Evolutionary conservation across 30 jellyfish, hydroid and myxozoan genomes (phyloP), one percentile per base, ranked within the genome.

Genomic region (Mastigias papua): DNA sequence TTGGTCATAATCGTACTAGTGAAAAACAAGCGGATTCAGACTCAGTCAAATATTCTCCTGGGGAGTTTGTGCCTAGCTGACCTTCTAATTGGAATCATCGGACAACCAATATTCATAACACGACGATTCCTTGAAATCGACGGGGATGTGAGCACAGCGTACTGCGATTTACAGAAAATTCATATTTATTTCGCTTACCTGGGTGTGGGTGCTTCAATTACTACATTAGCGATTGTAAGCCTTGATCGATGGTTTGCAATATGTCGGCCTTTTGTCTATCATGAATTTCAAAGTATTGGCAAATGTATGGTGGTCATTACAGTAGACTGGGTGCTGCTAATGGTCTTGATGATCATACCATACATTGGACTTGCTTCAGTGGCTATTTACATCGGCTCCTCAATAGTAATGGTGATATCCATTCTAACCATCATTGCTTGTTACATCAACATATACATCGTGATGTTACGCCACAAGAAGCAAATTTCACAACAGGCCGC

Each of bases 201-300:
- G 23, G 63, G 90, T 83, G 93, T 86, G 16, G 92, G 97, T 20
- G 73, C 87, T 26, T 91, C 97, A 0, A 48, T 91, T 13, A 58
- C 89, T 22, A 91, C 91, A 34, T 79, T 91, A 73, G 87, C 94
- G 20, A 54, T 91, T 6, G 85, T 91, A 62, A 81, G 96, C 29
- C 46, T 76, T 20, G 97, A 91, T 75, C 78, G 97, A 2, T 91
- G 91, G 89, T 48, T 84, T 32, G 97, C 97, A 0, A 91, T 91
- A 15, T 91, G 91, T 50, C 87, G 78, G 28, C 93, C 97, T 22
- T 91, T 91, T 57, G 19, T 46, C 17, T 91, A 91, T 35, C 69
- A 73, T 29, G 46, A 65, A 37, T 22, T 33, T 28, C 92, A 84
- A 65, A 84, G 89, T 69, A 84, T 48, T 30, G 34, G 69, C 10